Conservation (phyloP, 2,888 invertebrate species). For the Dicyrtomina minuta region DNA sequence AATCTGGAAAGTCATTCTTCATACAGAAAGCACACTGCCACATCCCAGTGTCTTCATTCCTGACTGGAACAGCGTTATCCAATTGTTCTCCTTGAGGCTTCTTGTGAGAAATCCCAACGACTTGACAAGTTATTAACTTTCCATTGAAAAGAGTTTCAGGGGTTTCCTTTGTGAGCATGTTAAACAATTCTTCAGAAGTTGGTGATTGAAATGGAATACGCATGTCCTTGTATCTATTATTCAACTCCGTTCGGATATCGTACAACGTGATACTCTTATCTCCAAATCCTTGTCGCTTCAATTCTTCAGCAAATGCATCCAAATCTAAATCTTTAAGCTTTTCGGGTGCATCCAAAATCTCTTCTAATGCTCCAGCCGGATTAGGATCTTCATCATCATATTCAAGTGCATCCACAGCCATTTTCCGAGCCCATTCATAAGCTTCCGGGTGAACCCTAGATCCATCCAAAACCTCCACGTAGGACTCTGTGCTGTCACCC, state of each 20-base stretch:
- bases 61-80: slow-evolving; percentile 92
- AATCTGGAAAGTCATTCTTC: slow-evolving; percentile 91
- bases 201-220: slow-evolving; percentile 75
- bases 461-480: slow-evolving; percentile 93
- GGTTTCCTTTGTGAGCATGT: slow-evolving; percentile 93
- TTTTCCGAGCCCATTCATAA: slow-evolving; percentile 99
- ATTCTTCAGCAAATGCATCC: slow-evolving; percentile 96
- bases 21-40: slow-evolving; percentile 98
- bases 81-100: slow-evolving; percentile 91
- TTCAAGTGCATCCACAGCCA: slow-evolving; percentile 98
- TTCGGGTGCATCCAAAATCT: slow-evolving; percentile 93
- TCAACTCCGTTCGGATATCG: slow-evolving; percentile 94
- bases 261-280: slow-evolving; percentile 93
- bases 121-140: slow-evolving; percentile 82
- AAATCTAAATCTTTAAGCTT: slow-evolving; percentile 92
- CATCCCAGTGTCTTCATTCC: slow-evolving; percentile 88
- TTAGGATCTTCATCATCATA: slow-evolving; percentile 86
- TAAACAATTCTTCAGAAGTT: slow-evolving; percentile 84
- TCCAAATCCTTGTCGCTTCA: slow-evolving; percentile 86
- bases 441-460: slow-evolving; percentile 98
- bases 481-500: slow-evolving; percentile 90
- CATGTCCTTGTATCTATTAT: slow-evolving; percentile 88
- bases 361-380: slow-evolving; percentile 95
- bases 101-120: slow-evolving; percentile 73
- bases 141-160: slow-evolving; percentile 89